Base-by-base conservation (phyloP, 2,888 invertebrate genomes). In the Rotaria sp. region DNA sequence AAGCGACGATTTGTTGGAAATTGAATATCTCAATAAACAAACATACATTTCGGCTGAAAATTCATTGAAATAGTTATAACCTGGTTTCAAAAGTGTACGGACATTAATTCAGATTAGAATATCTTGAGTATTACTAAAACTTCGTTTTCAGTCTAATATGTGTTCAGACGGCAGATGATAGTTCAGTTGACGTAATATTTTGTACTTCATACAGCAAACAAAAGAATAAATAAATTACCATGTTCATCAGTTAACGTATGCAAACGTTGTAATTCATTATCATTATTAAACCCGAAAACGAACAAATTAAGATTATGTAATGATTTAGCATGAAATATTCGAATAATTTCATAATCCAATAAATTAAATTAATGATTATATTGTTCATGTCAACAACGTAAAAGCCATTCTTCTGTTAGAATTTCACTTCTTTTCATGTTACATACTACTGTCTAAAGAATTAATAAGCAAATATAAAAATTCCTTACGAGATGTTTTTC, bases 361-460 rank as follows among this genome's bases (percentile, higher is more conserved):
- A 95, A 95, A 89, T 93, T 92, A 91, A 94, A 94, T 87, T 93
- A 92, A 87, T 93, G 90, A 89, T 90, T 89, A 87, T 91, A 89
- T 89, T 95, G 93, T 88, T 89, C 88, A 88, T 94, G 94, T 97
- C 97, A 98, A 88, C 95, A 94, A 88, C 94, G 93, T 90, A 94
- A 93, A 35, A 97, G 94, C 97, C 97, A 98, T 87, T 94, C 94
- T 87, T 94, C 94, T 88, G 94, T 94, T 92, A 97, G 94, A 88
- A 97, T 95, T 50, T 96, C 95, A 85, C 86, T 85, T 89, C 95
- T 94, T 87, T 95, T 94, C 92, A 96, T 95, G 86, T 95, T 95
- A 88, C n/a, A n/a, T n/a, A 95, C 94, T 87, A 97, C 97, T 92
- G 96, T 96, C 92, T 95, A 80, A 41, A 75, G 26, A 0, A 35